A percentile compares a stretch with the other conserved stretches of the same genome.
Conservation (phyloP, 2,113 vertebrate species). For the Pelusios castaneus region DNA sequence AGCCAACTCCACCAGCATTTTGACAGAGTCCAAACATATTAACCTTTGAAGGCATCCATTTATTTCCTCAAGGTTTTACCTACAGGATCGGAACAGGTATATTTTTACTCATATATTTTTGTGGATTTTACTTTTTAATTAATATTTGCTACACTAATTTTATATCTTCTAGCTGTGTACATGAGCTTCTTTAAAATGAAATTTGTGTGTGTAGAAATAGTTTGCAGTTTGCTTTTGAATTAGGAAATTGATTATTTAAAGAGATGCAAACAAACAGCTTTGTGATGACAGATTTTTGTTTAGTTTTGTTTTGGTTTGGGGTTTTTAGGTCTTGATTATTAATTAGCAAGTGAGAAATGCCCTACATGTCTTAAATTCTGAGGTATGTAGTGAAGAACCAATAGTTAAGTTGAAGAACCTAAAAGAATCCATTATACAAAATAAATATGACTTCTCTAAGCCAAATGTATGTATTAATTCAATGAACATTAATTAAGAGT, state of each 20-base stretch:
- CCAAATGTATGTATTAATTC: not conserved
- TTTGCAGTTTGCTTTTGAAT: not conserved
- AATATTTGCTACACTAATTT: not conserved
- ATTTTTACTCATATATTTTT: not conserved
- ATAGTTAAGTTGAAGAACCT: not conserved
- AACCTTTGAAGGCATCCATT: not conserved
- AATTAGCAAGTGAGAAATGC: not conserved
- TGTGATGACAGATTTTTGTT: not conserved
- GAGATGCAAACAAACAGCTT: not conserved
- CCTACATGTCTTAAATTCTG: not conserved
- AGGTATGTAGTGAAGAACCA: not conserved
- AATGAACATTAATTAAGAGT: not conserved
- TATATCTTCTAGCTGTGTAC: not conserved
- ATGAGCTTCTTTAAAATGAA: not conserved
- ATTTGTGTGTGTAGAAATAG: not conserved
- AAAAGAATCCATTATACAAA: not conserved
- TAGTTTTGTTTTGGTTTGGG: too few relatives aligned
- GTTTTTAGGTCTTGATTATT: not conserved
- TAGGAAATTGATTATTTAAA: not conserved
- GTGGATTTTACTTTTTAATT: not conserved
- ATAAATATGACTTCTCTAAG: not conserved
- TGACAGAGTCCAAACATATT: slow-evolving; percentile 5
- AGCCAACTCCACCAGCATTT: slow-evolving; percentile 8
- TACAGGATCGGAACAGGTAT: not conserved
- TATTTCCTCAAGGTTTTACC: not conserved